These are phyloP conservation scores for Delphinus delphis DNA, from an alignment of 2,113 vertebrate species.

Conservation along the genomic window DNA sequence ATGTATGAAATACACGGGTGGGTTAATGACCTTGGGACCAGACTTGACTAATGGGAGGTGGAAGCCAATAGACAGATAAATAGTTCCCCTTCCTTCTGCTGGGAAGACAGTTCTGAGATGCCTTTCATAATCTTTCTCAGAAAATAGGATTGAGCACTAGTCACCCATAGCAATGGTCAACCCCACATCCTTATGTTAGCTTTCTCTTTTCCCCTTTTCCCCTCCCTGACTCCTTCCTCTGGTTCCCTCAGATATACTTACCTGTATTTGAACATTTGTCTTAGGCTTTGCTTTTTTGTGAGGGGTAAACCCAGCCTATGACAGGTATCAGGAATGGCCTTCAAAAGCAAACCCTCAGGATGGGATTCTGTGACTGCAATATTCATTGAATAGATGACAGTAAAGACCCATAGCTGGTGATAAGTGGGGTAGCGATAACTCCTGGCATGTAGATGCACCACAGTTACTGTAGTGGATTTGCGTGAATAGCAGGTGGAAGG, in stretches of 20 bases:
- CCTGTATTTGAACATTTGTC: not conserved
- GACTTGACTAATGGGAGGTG: not conserved
- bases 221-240: not conserved
- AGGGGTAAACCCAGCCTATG: not conserved
- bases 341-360: too few relatives aligned
- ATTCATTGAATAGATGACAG: too few relatives aligned
- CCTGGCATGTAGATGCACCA: not conserved
- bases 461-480: not conserved
- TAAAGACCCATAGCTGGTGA: too few relatives aligned
- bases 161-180: not conserved
- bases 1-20: not conserved
- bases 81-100: not conserved
- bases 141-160: not conserved
- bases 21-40: not conserved
- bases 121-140: not conserved
- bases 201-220: not conserved
- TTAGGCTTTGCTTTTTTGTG: not conserved
- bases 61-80: not conserved
- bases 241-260: slow-evolving; percentile 15
- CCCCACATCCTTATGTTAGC: not conserved
- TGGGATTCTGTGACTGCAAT: too few relatives aligned
- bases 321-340: not conserved
- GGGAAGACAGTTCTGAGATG: not conserved
- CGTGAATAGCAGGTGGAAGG: not conserved
- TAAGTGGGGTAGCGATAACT: too few relatives aligned